phyloP scores from a whole-genome alignment of 2,113 vertebrate species.

The Phylloscopus whistleri region DNA sequence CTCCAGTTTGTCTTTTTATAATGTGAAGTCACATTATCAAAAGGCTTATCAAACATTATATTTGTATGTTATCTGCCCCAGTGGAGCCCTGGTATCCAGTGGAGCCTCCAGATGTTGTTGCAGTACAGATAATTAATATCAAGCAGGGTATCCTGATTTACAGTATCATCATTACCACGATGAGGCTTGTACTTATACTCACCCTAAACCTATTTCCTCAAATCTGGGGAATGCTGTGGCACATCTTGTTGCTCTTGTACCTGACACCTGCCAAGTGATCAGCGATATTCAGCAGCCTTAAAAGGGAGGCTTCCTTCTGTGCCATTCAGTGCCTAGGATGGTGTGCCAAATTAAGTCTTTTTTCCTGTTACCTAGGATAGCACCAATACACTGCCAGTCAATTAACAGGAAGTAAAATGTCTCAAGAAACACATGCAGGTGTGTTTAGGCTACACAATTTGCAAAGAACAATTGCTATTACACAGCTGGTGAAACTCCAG shows the following conservation, averaged over 20 bases:
- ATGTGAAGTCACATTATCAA: not conserved
- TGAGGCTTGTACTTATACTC: not conserved
- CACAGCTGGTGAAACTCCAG: not conserved
- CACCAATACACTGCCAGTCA: not conserved
- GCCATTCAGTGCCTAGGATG: not conserved
- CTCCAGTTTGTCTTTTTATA: not conserved
- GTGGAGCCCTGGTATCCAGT: not conserved
- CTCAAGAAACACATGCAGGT: constrained; percentile 5
- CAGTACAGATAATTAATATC: not conserved
- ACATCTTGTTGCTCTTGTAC: not conserved
- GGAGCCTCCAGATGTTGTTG: not conserved
- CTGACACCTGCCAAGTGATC: not conserved
- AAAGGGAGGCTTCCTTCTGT: not conserved
- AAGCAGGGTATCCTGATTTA: not conserved
- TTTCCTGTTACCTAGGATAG: not conserved
- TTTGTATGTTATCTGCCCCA: not conserved
- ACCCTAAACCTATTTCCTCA: not conserved
- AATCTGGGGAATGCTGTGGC: not conserved
- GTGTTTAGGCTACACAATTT: not conserved
- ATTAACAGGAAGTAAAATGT: not conserved
- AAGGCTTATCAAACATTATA: not conserved
- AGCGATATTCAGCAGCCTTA: not conserved
- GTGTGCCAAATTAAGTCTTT: not conserved
- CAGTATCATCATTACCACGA: not conserved
- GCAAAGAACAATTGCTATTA: constrained; percentile 3